These are phyloP conservation scores for Artemia sinica DNA, from an alignment of 2,888 invertebrate genomes.

Conservation along the genomic window DNA sequence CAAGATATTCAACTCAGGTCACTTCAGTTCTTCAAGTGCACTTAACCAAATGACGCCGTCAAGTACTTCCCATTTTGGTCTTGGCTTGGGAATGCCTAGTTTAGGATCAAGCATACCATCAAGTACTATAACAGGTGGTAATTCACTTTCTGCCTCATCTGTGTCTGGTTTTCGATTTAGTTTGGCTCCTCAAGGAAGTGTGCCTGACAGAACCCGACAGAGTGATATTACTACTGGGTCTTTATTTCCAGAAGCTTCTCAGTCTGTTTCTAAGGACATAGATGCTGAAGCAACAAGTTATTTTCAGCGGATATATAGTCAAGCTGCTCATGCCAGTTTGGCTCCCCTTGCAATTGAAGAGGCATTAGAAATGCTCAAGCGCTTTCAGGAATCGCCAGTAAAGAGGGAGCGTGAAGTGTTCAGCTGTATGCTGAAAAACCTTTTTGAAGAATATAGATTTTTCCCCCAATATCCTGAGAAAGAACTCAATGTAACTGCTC, in stretches of 20 bases:
- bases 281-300: conserved; percentile 98
- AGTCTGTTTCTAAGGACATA: conserved; percentile 68
- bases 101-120: background rate
- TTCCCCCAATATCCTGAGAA: conserved; percentile 97
- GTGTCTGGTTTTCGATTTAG: conserved; percentile 24
- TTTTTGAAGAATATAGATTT: conserved; percentile 96
- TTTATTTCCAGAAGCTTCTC: conserved; percentile 21
- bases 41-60: background rate
- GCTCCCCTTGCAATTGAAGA: conserved; percentile 85
- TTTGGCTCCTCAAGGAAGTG: conserved; percentile 19
- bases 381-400: conserved; percentile 76
- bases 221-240: conserved; percentile 24
- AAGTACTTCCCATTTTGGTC: background rate
- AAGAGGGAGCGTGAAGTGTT: conserved; percentile 74
- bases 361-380: conserved; percentile 83
- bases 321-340: conserved; percentile 55
- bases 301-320: conserved; percentile 94
- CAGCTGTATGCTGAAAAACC: conserved; percentile 85
- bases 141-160: background rate
- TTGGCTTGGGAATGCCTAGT: conserved; percentile 8
- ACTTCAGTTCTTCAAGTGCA: background rate
- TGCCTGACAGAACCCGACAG: conserved; percentile 22
- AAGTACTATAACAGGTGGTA: background rate
- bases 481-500: conserved; percentile 89
- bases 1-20: background rate